Conservation (phyloP, 2,888 invertebrate species). For the Leucophora obtusa region DNA sequence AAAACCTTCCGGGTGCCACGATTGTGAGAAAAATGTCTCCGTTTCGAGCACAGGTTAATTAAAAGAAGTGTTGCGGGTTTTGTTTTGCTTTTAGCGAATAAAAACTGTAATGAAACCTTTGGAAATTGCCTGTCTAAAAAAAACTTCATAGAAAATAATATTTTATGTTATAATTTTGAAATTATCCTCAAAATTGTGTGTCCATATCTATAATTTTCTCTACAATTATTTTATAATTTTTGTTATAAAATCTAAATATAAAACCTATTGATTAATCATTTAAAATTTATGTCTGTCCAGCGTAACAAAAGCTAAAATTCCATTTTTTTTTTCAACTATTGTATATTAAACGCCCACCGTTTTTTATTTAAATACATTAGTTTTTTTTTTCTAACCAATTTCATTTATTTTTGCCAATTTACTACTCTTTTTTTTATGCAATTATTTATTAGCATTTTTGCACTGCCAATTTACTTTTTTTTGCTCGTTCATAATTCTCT, state of each 20-base stretch:
- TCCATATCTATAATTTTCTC: too few species aligned
- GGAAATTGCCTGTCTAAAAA: too few species aligned
- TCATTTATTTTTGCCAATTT: neutral
- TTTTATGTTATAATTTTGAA: too few species aligned
- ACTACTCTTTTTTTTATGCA: neutral
- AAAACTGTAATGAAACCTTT: too few species aligned
- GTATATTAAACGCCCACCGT: neutral
- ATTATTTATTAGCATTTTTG: neutral
- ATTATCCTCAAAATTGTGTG: too few species aligned
- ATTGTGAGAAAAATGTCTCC: too few species aligned
- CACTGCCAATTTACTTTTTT: constrained; percentile 35
- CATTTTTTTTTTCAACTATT: neutral
- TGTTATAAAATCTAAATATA: neutral
- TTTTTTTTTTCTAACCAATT: neutral
- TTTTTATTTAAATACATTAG: neutral
- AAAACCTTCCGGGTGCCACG: too few species aligned
- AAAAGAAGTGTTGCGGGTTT: too few species aligned
- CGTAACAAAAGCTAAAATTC: neutral
- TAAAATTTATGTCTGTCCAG: neutral
- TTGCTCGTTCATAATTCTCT: constrained; percentile 10
- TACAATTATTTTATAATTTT: neutral
- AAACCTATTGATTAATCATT: neutral
- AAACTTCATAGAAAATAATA: too few species aligned
- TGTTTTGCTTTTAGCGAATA: too few species aligned
- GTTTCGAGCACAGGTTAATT: too few species aligned